phyloP scores from a whole-genome alignment of 2,797 vertebrate species.

The Simalia tracyae region DNA sequence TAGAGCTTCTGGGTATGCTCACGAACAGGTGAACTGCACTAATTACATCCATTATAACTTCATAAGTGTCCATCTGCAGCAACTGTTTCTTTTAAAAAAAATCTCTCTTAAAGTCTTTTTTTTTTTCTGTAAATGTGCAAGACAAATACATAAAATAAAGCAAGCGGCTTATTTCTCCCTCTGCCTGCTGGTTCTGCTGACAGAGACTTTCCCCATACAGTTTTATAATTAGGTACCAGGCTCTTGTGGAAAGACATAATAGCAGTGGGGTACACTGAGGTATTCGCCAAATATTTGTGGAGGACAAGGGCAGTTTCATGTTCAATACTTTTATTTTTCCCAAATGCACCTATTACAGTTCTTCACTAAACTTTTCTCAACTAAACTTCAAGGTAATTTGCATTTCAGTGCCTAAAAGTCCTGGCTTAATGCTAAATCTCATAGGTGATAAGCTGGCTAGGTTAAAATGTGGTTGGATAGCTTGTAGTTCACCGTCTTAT shows the following conservation, averaged over 20 bases:
- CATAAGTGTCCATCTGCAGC: constrained; percentile 67
- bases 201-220: constrained; percentile 55
- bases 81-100: constrained; percentile 50
- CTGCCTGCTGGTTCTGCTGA: constrained; percentile 56
- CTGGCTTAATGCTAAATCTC: background rate
- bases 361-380: background rate
- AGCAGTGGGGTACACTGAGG: constrained; percentile 46
- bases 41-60: constrained; percentile 55
- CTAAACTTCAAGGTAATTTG: background rate
- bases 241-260: constrained; percentile 55
- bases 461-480: too few species aligned
- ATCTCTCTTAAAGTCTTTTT: constrained; percentile 55
- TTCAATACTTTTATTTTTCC: background rate
- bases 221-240: constrained; percentile 66
- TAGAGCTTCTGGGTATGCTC: constrained; percentile 36
- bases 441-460: too few species aligned
- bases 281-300: background rate
- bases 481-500: too few species aligned
- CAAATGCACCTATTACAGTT: background rate
- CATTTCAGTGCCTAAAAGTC: background rate
- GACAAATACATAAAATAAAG: constrained; percentile 25
- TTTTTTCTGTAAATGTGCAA: constrained; percentile 61
- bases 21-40: constrained; percentile 27
- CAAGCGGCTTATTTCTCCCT: constrained; percentile 19
- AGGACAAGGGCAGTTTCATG: background rate